Evolutionary conservation across 2,888 invertebrate species (phyloP), one percentile per base, ranked within the genome.

Genomic region (Pseudococcus jackbeardsleyi): DNA sequence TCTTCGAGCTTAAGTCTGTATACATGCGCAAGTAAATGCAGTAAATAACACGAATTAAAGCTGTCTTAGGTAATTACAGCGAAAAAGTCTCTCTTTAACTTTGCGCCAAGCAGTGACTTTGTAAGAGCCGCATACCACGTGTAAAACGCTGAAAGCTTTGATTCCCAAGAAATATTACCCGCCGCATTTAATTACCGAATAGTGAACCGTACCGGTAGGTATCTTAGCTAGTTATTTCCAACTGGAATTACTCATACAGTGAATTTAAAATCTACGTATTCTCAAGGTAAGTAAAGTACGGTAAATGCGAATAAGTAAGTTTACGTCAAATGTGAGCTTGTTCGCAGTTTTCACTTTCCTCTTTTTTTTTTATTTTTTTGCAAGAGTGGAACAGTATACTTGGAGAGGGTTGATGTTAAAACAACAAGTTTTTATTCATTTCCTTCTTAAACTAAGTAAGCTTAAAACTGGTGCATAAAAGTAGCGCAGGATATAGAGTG

Each of bases 1-100:
- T 72, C 33, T 33, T 33, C 33, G 72, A 26, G 72, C 72, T 72
- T 64, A 64, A n/a, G 9, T 22, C 19, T 5, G 64, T 64, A 22
- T 22, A 64, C 12, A 72, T 33, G 72, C 33, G 15, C 72, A 17
- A 72, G 72, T 72, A 72, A 33, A 33, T 72, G 72, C 72, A 72
- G 33, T 72, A 72, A 72, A 72, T 72, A 72, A 72, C 72, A 72
- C 72, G 72, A 72, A 72, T 72, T 72, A 72, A 72, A 72, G 72
- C 72, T 72, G 72, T 72, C 33, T 33, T 72, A 33, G 33, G 72
- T 72, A 33, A 72, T 72, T 72, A 72, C 33, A 72, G 72, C 72
- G 33, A 33, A 72, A 72, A 72, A 72, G 33, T 72, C 33, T 72
- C 64, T 72, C 33, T 26, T 33, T 17, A 33, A 26, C 33, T 72